Base-by-base conservation (phyloP, 23 tunicate genomes). In the Halocynthia roretzi region DNA sequence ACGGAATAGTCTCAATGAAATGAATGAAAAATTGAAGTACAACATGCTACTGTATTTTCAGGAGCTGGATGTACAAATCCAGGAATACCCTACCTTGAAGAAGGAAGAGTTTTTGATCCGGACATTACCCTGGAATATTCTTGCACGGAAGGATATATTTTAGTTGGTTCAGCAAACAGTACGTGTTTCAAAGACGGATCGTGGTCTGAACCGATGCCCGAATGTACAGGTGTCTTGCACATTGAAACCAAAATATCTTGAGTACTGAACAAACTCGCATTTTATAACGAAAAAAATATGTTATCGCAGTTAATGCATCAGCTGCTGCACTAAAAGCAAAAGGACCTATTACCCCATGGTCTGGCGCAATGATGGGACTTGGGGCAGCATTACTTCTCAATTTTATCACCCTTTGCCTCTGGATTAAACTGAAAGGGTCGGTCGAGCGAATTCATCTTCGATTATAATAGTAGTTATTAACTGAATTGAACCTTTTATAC, bases 11-110 rank as follows among this genome's bases (percentile, higher is more conserved):
- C n/a, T n/a, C n/a, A n/a, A n/a, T n/a, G n/a, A n/a, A n/a, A n/a
- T n/a, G n/a, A n/a, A n/a, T n/a, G n/a, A n/a, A n/a, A n/a, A n/a
- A n/a, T n/a, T n/a, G n/a, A n/a, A n/a, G n/a, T 60, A 15, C 17
- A 60, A 60, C 64, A n/a, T 60, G 17, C 44, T 31, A 31, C 44
- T 31, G 1, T 31, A 31, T 31, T 31, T 31, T 6, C 63, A 90
- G 96, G 76, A 54, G 65, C 89, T 15, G 96, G 96, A 0, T 90
- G 96, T 70, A 80, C 80, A 7, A 84, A 90, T 55, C 96, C 96
- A 8, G 96, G 96, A 10, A 80, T 90, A 17, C 89, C 89, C 10
- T 76, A 76, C 57, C 62, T 90, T 5, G 75, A 80, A 5, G 73
- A 76, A 70, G 61, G 75, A 21, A 52, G 76, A 52, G 51, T 89